Base-by-base conservation (phyloP, 2,888 invertebrate species). In the Dimorphilus gyrociliatus region DNA sequence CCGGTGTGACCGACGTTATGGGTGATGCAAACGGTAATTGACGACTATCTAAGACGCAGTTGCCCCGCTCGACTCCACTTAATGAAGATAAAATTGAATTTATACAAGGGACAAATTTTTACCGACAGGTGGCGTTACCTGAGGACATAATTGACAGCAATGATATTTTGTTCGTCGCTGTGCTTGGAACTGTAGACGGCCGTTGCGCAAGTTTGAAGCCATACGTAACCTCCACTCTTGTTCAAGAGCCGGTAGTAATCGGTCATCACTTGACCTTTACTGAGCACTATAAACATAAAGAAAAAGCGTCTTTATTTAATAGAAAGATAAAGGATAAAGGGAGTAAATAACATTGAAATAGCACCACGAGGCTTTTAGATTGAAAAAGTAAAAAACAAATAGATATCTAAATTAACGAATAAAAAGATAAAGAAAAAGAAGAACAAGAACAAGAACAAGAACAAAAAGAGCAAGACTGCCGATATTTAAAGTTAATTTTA, bases 131-230 rank as follows among this genome's bases (percentile, higher is more conserved):
- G n/a, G n/a, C n/a, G 60, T 66, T 67, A 86, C 86, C 85, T 88
- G 15, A 92, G 78, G 40, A 92, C 84, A 65, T 90, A 90, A 67
- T 90, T 88, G 51, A 92, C 86, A 58, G 88, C 88, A 44, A 92
- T 86, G 48, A 92, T 85, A 56, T 85, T 90, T 65, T 90, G 88
- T 59, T 92, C 90, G 40, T 92, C 90, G 4, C 82, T 81, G 54
- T 86, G 88, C 66, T 90, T 92, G 30, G 81, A 78, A 55, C 79
- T 86, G 67, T 85, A 88, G 34, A 92, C 81, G 25, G 90, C 84
- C 0, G 90, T 92, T 36, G 90, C 90, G 62, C 90, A 92, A 1
- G 85, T 86, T 65, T 90, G 90, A 51, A 92, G 67, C 90, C 90
- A 92, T 31, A 86, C 84, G 67, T 79, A 92, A 19, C 92, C 92